Base-by-base conservation (phyloP, 2,888 invertebrate species). In the Pammene aurita region DNA sequence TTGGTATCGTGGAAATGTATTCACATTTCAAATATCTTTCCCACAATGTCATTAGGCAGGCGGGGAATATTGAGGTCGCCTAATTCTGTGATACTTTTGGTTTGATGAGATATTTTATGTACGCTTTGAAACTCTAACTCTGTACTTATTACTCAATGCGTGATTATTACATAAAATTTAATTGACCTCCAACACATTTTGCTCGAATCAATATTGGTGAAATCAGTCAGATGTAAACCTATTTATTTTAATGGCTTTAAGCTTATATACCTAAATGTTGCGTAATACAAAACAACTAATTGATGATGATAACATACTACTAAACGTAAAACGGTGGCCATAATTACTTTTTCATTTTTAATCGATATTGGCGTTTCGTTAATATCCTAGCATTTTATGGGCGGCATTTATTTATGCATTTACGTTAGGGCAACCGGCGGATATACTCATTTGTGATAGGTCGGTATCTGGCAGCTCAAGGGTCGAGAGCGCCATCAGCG, bases 401-500 rank as follows among this genome's bases (percentile, higher is more conserved):
- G n/a, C 54, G 56, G 16, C 7, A 16, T 26, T 42, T 68, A 44
- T 68, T 56, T 67, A 50, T 54, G 38, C 44, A 66, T 54, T 14
- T 61, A 54, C 35, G 38, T 48, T 10, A 46, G 58, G 35, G 56
- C 48, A 56, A 41, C 63, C 63, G 44, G 38, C 57, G 55, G 66
- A 70, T 72, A 74, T 72, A 76, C 84, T 83, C 83, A 84, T 84
- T 82, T 83, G 82, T 79, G 82, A 82, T 80, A 77, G 80, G 76
- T 72, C 46, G 74, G 75, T 76, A 75, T 78, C 76, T 68, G 72
- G 74, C 78, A 55, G 72, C 34, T 71, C 69, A 63, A 69, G 77
- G 84, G 84, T 82, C 81, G 80, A 74, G 74, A 72, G 81, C 78
- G 80, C 85, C 83, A 88, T 89, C 87, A 85, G 76, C 79, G 76